Percentiles rank a stretch among this genome's conserved stretches.
Evolutionary conservation across 2,113 vertebrate species (phyloP).

Genomic region (Piaya cayana): DNA sequence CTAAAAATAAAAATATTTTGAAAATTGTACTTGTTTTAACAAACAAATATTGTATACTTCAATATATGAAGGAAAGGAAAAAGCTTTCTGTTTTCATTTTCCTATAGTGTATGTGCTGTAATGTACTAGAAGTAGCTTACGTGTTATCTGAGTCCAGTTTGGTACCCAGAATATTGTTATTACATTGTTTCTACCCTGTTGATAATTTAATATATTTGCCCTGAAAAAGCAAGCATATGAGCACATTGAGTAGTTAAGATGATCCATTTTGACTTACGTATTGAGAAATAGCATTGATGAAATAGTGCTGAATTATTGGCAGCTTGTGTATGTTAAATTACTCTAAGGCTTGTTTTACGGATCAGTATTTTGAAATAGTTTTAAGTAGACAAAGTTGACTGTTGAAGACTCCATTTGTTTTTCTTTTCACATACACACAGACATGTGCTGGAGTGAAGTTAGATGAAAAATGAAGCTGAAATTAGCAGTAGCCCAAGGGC

Average conservation of each 20-base stretch:
- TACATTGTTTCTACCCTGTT: neutral
- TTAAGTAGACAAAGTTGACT: neutral
- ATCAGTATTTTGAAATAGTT: neutral
- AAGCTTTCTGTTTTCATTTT: neutral
- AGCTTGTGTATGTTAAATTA: neutral
- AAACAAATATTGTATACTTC: neutral
- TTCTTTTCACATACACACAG: neutral
- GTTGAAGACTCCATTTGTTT: neutral
- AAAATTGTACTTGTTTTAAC: neutral
- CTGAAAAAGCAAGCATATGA: neutral
- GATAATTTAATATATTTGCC: neutral
- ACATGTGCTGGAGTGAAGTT: neutral
- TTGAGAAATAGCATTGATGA: neutral
- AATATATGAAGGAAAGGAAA: neutral
- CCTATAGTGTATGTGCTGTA: neutral
- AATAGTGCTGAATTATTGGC: neutral
- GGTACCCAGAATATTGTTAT: neutral
- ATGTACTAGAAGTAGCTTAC: neutral
- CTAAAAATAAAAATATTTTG: neutral
- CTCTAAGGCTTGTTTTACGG: neutral
- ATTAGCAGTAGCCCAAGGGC: constrained; percentile 27
- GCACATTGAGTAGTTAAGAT: neutral
- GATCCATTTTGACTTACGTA: neutral
- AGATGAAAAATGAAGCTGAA: constrained; percentile 29
- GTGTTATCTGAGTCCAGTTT: neutral